A percentile compares a stretch with the other conserved stretches of the same genome.
These are phyloP conservation scores for Priocnemis perturbator DNA, from an alignment of 2,888 invertebrate species.

Conservation along the genomic window DNA sequence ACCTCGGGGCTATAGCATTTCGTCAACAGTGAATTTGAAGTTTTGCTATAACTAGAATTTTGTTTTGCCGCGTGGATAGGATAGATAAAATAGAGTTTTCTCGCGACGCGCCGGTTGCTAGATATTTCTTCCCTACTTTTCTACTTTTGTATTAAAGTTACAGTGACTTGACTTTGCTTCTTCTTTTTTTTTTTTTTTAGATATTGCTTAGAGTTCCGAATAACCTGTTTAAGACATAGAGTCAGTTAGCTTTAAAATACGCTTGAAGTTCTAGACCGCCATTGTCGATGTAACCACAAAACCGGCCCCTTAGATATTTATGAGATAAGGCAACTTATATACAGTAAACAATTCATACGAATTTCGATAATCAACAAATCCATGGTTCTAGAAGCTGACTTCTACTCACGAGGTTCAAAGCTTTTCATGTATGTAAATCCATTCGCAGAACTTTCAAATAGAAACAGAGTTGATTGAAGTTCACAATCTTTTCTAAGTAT, in stretches of 20 bases:
- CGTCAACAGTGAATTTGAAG: constrained; percentile 3
- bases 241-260: constrained; percentile 17
- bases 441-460: constrained; percentile 58
- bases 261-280: constrained; percentile 12
- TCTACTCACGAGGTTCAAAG: constrained; percentile 60
- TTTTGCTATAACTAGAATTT: constrained; percentile 1
- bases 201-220: no score
- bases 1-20: neutral
- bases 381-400: constrained; percentile 57
- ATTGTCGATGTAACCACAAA: constrained; percentile 25
- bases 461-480: constrained; percentile 56
- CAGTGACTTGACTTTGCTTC: no score
- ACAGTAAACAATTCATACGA: no score
- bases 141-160: constrained; percentile 11
- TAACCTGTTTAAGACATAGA: no score
- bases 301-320: constrained; percentile 28
- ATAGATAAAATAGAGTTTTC: no score
- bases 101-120: no score
- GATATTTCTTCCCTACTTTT: constrained; percentile 5
- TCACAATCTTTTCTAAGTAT: constrained; percentile 51
- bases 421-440: constrained; percentile 60
- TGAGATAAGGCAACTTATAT: neutral
- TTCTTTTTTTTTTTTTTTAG: no score
- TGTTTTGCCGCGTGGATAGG: constrained; percentile 9
- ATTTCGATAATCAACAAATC: constrained; percentile 24